These are phyloP conservation scores for Labeo catla DNA, from an alignment of 2,113 vertebrate species.

Conservation along the genomic window DNA sequence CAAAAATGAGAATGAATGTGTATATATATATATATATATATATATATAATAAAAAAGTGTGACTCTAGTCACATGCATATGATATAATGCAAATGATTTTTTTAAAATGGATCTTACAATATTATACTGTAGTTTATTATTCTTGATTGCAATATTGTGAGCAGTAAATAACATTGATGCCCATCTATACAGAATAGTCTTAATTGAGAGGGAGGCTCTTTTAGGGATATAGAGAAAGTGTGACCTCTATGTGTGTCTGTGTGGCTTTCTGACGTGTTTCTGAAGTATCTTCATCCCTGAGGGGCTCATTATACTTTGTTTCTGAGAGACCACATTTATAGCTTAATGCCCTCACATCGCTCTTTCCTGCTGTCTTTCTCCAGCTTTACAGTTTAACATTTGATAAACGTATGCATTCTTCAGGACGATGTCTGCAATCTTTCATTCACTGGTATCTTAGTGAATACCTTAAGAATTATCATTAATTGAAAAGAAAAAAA, in stretches of 20 bases:
- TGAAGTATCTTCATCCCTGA: neutral
- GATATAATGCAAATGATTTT: too few relatives aligned
- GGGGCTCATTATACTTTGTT: neutral
- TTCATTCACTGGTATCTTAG: too few relatives aligned
- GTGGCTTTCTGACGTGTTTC: neutral
- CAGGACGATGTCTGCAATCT: too few relatives aligned
- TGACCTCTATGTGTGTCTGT: neutral
- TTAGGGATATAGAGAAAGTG: neutral
- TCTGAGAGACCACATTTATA: neutral
- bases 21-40: too few relatives aligned
- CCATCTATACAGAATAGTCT: neutral
- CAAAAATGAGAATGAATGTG: too few relatives aligned
- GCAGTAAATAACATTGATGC: neutral
- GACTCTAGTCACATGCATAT: too few relatives aligned
- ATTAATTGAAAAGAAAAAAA: too few relatives aligned
- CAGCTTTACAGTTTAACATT: neutral
- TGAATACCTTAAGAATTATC: too few relatives aligned
- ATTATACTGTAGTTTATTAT: too few relatives aligned
- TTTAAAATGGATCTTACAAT: too few relatives aligned
- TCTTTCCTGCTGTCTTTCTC: neutral
- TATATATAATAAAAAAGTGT: too few relatives aligned
- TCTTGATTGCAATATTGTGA: neutral
- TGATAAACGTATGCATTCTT: neutral
- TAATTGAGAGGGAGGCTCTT: neutral
- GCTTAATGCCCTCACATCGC: neutral